A percentile compares a stretch with the other conserved stretches of the same genome.
Conservation (phyloP, 1,140 invertebrate genomes). For the Anoplophora glabripennis region DNA sequence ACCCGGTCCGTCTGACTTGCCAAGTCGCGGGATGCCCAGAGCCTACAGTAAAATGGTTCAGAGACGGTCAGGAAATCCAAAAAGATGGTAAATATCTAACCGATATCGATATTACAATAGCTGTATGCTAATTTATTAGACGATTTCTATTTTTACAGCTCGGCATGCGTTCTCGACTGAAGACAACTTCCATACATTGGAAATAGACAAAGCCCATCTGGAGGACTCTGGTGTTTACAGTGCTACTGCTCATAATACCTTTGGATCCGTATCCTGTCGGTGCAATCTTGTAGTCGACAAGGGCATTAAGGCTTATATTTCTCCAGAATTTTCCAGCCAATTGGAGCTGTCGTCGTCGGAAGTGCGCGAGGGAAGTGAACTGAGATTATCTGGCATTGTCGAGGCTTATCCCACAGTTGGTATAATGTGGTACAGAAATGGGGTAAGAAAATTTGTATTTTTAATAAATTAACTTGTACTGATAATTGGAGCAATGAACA, state of each 20-base stretch:
- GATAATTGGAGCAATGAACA: no score
- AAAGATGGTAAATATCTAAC: not conserved
- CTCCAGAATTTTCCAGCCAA: conserved; percentile 70
- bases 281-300: conserved; percentile 82
- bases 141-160: conserved; percentile 44
- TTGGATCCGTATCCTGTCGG: conserved; percentile 78
- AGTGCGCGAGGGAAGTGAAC: conserved; percentile 61
- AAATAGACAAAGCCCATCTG: conserved; percentile 71
- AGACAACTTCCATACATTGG: conserved; percentile 78
- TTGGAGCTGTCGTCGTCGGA: conserved; percentile 61
- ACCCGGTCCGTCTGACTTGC: conserved; percentile 82
- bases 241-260: conserved; percentile 74
- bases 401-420: conserved; percentile 80
- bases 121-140: not conserved
- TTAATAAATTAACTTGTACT: no score
- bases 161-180: conserved; percentile 61
- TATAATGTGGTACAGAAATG: conserved; percentile 72
- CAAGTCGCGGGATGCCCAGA: conserved; percentile 75
- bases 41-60: conserved; percentile 75
- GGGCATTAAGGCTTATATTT: conserved; percentile 75
- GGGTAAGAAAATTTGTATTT: conserved; percentile 48
- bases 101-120: not conserved
- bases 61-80: conserved; percentile 62
- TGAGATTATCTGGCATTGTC: conserved; percentile 67
- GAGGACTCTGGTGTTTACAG: conserved; percentile 83